phyloP scores from a whole-genome alignment of 2,113 vertebrate species.

The Epinephelus lanceolatus region DNA sequence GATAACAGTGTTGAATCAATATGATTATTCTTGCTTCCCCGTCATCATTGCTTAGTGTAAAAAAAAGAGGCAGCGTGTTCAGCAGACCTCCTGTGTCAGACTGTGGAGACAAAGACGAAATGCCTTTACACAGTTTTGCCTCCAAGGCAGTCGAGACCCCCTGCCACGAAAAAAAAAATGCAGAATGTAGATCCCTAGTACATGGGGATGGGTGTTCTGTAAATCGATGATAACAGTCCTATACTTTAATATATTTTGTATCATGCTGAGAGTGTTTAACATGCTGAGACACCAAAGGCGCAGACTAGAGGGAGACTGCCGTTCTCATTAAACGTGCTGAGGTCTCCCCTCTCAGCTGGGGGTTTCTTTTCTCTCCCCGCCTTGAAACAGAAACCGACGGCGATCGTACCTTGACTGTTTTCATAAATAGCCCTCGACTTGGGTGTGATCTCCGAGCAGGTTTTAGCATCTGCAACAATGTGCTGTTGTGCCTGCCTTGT shows the following conservation, averaged over 20 bases:
- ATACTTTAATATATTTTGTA: constrained; percentile 86
- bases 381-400: constrained; percentile 54
- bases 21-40: constrained; percentile 54
- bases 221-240: constrained; percentile 88
- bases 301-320: constrained; percentile 83
- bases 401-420: constrained; percentile 54
- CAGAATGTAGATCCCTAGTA: constrained; percentile 70
- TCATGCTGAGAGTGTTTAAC: constrained; percentile 92
- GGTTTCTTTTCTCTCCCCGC: constrained; percentile 74
- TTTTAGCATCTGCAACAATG: constrained; percentile 20
- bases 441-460: constrained; percentile 50
- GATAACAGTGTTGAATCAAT: constrained; percentile 48
- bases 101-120: constrained; percentile 67
- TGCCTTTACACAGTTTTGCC: constrained; percentile 64
- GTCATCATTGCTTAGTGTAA: constrained; percentile 56
- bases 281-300: constrained; percentile 88
- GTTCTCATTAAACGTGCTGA: constrained; percentile 88
- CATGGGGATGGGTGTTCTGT: constrained; percentile 78
- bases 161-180: constrained; percentile 63
- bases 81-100: constrained; percentile 52
- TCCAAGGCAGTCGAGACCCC: constrained; percentile 62
- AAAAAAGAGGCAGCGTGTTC: constrained; percentile 13
- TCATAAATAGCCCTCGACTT: constrained; percentile 49
- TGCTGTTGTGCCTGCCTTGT: background rate
- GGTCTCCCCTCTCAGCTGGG: constrained; percentile 84